Base-by-base conservation (phyloP, 2,888 invertebrate species). In the Stenurella melanura region DNA sequence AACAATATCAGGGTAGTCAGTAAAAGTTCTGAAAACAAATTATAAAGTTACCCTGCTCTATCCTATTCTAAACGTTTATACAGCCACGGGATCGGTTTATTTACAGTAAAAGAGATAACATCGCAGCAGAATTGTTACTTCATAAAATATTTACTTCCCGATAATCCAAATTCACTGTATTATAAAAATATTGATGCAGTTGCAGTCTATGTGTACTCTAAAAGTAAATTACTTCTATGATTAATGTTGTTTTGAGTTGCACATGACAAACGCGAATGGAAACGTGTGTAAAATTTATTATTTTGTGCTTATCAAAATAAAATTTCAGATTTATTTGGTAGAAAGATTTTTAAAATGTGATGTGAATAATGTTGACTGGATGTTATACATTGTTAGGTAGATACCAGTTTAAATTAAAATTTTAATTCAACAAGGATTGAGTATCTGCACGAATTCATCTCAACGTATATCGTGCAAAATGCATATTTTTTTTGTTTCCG, bases 61-160 rank as follows among this genome's bases (percentile, higher is more conserved):
- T 34, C 58, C 50, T 61, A 64, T 56, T 64, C 63, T 63, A 75
- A 19, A 58, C 57, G 21, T 38, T 61, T 30, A 30, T 30, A 50
- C 61, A 10, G 12, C 19, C 26, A 57, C 69, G 69, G 15, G 58
- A 38, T 56, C 70, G 21, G 17, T 60, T 60, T 70, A 70, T 70
- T 70, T 70, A 61, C 42, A 61, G 70, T 38, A 30, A 50, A 58
- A 61, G 58, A 63, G 63, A 72, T 70, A 72, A 63, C 54, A 63
- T 54, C 50, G 38, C 10, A 19, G 54, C 7, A 72, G 72, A 63
- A 63, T 72, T 60, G 70, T 70, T 72, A 72, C 63, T 63, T 72
- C 75, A 76, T 78, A 80, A 80, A 80, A 80, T 79, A 80, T 80
- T 79, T 78, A 76, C 77, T 78, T 18, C 70, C 72, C 11, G 78